Percentiles rank a stretch among this genome's conserved stretches.
These are phyloP conservation scores for Picathartes gymnocephalus DNA, from an alignment of 2,113 vertebrate species.

Conservation along the genomic window DNA sequence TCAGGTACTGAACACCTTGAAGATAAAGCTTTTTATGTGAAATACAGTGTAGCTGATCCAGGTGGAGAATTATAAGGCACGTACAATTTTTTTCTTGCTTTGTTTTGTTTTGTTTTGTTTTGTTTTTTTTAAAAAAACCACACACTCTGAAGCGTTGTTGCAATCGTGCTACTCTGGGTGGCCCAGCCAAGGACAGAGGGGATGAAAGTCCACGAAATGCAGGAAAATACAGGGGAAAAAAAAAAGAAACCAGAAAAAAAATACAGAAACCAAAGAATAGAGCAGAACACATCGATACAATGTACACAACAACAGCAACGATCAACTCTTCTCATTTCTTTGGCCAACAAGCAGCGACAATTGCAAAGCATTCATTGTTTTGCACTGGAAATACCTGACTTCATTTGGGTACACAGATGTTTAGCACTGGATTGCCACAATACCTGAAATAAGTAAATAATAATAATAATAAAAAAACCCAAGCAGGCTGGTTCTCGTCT, in stretches of 20 bases:
- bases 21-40: conserved; percentile 25
- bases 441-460: background rate
- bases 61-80: conserved; percentile 63
- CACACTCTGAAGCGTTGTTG: background rate
- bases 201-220: background rate
- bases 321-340: background rate
- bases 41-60: conserved; percentile 49
- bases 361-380: background rate
- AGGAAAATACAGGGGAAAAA: background rate
- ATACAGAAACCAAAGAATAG: background rate
- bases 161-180: background rate
- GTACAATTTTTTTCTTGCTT: background rate
- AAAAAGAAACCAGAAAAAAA: background rate
- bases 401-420: background rate
- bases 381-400: background rate
- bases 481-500: background rate
- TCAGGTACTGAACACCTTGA: conserved; percentile 15
- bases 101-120: background rate
- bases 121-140: background rate
- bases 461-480: background rate
- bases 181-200: background rate
- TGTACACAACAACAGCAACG: background rate
- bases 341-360: background rate
- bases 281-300: background rate
- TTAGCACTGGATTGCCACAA: background rate